Conservation (phyloP, 2,888 invertebrate genomes). For the Sussaba pulchella region DNA sequence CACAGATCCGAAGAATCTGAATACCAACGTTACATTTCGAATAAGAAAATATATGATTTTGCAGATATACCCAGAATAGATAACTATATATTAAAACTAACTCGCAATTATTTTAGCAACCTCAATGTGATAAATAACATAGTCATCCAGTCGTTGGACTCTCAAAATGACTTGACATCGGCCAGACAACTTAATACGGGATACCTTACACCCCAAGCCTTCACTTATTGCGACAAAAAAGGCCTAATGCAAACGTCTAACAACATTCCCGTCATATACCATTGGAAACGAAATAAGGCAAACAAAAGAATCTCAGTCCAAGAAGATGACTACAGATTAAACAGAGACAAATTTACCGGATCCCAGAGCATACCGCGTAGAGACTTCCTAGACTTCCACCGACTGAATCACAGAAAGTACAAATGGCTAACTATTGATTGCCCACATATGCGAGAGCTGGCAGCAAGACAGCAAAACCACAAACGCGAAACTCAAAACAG, state of each 20-base stretch:
- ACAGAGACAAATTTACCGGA: no score
- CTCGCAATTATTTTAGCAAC: background rate
- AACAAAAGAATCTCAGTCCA: constrained; percentile 4
- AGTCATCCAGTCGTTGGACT: background rate
- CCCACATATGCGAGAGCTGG: no score
- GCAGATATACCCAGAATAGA: background rate
- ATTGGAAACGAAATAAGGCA: constrained; percentile 2
- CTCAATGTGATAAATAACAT: background rate
- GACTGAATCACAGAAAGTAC: no score
- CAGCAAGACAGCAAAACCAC: no score
- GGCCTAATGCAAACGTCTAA: background rate
- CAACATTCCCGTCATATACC: background rate
- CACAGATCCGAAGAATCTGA: background rate
- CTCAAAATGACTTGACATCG: background rate
- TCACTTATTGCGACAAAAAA: background rate
- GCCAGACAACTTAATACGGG: background rate
- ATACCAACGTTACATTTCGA: background rate
- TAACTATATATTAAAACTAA: background rate
- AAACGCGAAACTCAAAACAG: no score
- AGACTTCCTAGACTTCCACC: no score
- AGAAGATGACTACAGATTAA: no score
- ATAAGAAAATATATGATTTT: background rate
- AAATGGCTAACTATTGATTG: no score
- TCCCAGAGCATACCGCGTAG: no score
- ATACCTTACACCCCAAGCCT: background rate